Evolutionary conservation across 2,113 vertebrate genomes (phyloP).

Genomic region (Hippolais icterina): DNA sequence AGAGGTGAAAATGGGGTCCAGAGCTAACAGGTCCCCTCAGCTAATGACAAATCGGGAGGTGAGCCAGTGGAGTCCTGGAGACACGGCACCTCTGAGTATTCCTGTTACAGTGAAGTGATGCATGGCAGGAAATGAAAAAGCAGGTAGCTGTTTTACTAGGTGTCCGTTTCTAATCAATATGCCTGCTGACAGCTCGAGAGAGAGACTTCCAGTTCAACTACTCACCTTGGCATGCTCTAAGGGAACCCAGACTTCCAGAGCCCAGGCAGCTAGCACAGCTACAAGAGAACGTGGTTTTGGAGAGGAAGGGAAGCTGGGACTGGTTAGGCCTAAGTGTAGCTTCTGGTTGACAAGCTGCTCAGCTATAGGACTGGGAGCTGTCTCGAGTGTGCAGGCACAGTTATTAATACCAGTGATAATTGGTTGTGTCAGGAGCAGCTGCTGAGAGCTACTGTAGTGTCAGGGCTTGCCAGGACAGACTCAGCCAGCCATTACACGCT

Average conservation of each 20-base stretch:
- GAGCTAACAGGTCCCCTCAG: neutral
- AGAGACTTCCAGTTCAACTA: neutral
- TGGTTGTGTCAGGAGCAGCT: constrained; percentile 52
- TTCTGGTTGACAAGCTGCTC: neutral
- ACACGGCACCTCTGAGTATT: neutral
- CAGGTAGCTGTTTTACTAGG: neutral
- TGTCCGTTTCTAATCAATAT: neutral
- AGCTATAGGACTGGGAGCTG: neutral
- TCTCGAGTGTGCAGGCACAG: neutral
- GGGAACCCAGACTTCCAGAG: neutral
- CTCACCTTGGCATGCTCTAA: neutral
- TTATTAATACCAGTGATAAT: constrained; percentile 3
- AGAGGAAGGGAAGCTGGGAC: neutral
- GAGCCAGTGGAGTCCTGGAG: neutral
- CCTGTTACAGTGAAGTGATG: neutral
- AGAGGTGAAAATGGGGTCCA: neutral
- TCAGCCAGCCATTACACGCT: neutral
- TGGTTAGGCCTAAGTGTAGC: neutral
- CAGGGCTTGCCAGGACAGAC: neutral
- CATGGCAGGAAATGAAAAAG: neutral
- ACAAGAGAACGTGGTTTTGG: neutral
- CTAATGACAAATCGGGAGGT: rapidly evolving
- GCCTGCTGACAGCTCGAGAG: neutral
- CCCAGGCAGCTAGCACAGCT: neutral
- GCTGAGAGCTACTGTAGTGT: neutral